Evolutionary conservation across 2,888 invertebrate genomes (phyloP), one percentile per base, ranked within the genome.

Genomic region (Limnephilus rhombicus): DNA sequence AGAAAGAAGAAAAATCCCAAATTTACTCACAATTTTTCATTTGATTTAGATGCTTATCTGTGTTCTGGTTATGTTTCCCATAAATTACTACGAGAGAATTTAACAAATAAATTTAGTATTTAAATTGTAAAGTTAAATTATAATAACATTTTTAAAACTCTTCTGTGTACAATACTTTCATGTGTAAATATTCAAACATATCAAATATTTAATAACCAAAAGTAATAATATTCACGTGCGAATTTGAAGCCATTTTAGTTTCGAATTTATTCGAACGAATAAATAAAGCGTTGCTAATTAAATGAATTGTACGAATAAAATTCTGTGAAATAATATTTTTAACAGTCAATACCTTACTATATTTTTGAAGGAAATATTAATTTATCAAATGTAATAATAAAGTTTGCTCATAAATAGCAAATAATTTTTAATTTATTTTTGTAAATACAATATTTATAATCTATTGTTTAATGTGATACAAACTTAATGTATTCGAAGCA

Each of bases 131-230:
- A 68, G n/a, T 68, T 68, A 68, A 24, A 68, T 68, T 68, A n/a
- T 9, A 68, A n/a, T 68, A 68, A n/a, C 68, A 68, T n/a, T 68
- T 68, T 68, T n/a, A 68, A 68, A 18, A 53, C 53, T 18, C 53
- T 1, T 49, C 1, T 49, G 68, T 68, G n/a, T 68, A 68, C 68
- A 68, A 68, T 68, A 68, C 24, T 37, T 37, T 89, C 88, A 89
- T 80, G 3, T 87, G 88, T 89, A 89, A 68, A 89, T 89, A 89
- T 34, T 80, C 80, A 89, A 89, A 89, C 88, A 89, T 89, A 89
- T 89, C 88, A 89, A 89, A n/a, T 80, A 89, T 80, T 29, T 49
- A 29, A 83, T 68, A 68, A 68, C 68, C 68, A 68, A 68, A n/a
- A 24, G 24, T 68, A 68, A 68, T 68, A 24, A 24, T 18, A 18